Percentiles rank a stretch among this genome's conserved stretches.
Evolutionary conservation across 1,140 invertebrate genomes (phyloP).

Genomic region (Danaus plexippus): DNA sequence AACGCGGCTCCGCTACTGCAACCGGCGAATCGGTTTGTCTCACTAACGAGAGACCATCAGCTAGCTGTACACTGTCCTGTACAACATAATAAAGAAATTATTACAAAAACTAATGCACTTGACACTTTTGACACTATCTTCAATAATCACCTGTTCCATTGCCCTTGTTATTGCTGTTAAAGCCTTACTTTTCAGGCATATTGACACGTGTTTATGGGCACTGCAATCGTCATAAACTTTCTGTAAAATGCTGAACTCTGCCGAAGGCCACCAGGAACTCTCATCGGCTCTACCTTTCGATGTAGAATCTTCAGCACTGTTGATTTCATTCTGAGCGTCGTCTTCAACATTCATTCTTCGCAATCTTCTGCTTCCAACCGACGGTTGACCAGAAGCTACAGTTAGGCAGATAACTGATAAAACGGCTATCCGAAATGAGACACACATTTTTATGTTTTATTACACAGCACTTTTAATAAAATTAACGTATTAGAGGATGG

Average conservation of each 20-base stretch:
- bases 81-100: constrained; percentile 35
- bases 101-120: constrained; percentile 18
- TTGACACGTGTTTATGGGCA: constrained; percentile 72
- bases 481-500: constrained; percentile 58
- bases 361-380: constrained; percentile 50
- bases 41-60: constrained; percentile 73
- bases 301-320: constrained; percentile 30
- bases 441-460: constrained; percentile 56
- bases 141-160: constrained; percentile 67
- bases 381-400: constrained; percentile 48
- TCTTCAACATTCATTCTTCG: constrained; percentile 58
- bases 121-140: constrained; percentile 25
- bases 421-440: constrained; percentile 59
- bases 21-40: constrained; percentile 70
- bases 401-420: constrained; percentile 55
- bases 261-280: constrained; percentile 65
- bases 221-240: constrained; percentile 76
- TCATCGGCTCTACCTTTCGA: constrained; percentile 54
- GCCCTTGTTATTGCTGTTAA: constrained; percentile 70
- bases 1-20: constrained; percentile 59
- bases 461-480: constrained; percentile 51
- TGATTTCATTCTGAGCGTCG: constrained; percentile 59
- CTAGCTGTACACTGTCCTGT: constrained; percentile 72
- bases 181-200: constrained; percentile 74
- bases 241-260: constrained; percentile 69